phyloP scores from a whole-genome alignment of 2,888 invertebrate species.

The Tolmerus cingulatus region DNA sequence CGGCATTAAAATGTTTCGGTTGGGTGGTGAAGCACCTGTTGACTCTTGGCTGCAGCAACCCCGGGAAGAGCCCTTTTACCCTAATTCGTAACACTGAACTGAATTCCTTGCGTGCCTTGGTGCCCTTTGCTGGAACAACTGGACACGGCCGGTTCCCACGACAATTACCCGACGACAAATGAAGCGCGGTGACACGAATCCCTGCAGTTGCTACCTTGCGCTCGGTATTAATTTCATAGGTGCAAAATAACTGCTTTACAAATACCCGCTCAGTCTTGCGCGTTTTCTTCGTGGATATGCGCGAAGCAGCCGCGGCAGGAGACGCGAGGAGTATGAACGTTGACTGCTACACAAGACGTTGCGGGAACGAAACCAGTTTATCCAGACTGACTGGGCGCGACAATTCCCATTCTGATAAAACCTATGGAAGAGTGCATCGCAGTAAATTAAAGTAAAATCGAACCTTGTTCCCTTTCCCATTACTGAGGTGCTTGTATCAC shows the following conservation, averaged over 20 bases:
- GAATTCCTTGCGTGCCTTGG: background rate
- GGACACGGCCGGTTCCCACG: slow-evolving; percentile 8
- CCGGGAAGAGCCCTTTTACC: slow-evolving; percentile 1
- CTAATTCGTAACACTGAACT: slow-evolving; percentile 14
- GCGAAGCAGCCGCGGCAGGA: background rate
- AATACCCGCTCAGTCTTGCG: background rate
- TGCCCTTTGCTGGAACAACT: background rate
- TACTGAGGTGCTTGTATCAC: background rate
- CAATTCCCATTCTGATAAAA: background rate
- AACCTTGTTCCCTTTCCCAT: background rate
- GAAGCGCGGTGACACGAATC: slow-evolving; percentile 23
- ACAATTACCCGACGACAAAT: slow-evolving; percentile 15
- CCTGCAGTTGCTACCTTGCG: slow-evolving; percentile 2
- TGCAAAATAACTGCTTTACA: background rate
- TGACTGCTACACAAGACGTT: background rate
- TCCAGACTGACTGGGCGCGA: background rate
- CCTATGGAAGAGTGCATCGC: background rate
- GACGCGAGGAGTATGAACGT: background rate
- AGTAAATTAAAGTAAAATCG: background rate
- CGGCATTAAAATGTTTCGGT: background rate
- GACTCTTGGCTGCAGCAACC: background rate
- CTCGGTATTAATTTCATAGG: slow-evolving; percentile 8
- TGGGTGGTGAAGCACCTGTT: background rate
- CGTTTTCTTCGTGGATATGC: background rate
- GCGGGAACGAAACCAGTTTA: background rate